Conservation (phyloP, 2,113 vertebrate species). For the Malurus melanocephalus region DNA sequence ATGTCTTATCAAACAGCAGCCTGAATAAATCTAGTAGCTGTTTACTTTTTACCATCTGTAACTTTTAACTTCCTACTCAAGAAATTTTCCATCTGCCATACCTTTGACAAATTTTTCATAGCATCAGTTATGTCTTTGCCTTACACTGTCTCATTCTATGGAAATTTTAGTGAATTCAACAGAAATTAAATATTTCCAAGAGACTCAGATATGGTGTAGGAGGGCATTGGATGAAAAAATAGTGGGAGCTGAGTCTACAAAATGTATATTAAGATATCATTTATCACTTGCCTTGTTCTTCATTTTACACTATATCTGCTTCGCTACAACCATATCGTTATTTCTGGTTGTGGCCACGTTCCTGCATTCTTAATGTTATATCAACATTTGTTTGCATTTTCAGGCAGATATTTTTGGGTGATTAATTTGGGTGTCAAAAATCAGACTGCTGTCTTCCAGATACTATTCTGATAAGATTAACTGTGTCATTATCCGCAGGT, state of each 20-base stretch:
- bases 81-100: not conserved
- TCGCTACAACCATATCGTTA: not conserved
- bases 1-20: not conserved
- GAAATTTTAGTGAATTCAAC: not conserved
- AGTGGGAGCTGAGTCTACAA: not conserved
- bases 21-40: not conserved
- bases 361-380: not conserved
- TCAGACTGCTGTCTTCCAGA: not conserved
- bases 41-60: not conserved
- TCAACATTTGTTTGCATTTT: constrained; percentile 32
- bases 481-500: constrained; percentile 17
- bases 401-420: not conserved
- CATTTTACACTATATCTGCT: not conserved
- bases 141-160: not conserved
- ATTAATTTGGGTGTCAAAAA: constrained; percentile 42
- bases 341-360: not conserved
- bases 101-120: not conserved
- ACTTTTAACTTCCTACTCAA: not conserved
- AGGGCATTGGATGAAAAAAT: not conserved
- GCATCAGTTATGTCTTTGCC: not conserved
- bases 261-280: not conserved
- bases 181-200: not conserved
- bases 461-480: constrained; percentile 30
- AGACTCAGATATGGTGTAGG: not conserved
- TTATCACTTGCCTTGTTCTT: not conserved